phyloP scores from a whole-genome alignment of 2,113 vertebrate genomes.

The Chroicocephalus ridibundus region DNA sequence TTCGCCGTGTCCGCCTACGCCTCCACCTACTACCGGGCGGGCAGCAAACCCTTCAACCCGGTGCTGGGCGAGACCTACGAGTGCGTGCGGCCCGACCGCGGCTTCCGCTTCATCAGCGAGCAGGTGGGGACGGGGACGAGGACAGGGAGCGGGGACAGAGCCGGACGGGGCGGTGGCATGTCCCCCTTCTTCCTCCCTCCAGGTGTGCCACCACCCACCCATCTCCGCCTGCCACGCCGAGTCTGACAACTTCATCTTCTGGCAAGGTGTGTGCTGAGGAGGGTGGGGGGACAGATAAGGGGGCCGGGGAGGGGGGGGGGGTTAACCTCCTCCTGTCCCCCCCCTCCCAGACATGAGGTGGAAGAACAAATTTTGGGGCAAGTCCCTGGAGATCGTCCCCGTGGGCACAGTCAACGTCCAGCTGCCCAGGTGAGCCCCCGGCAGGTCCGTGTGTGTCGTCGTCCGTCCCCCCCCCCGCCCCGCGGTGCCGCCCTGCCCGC shows the following conservation, averaged over 20 bases:
- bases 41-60: slow-evolving; percentile 94
- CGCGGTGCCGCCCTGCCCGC: too few species aligned
- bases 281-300: too few species aligned
- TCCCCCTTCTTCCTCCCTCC: background rate
- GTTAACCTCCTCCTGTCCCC: background rate
- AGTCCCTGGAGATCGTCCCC: slow-evolving; percentile 90
- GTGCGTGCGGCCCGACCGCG: slow-evolving; percentile 83
- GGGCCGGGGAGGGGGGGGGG: too few species aligned
- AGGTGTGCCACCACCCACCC: background rate
- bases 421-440: slow-evolving; percentile 79
- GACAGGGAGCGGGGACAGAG: background rate
- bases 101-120: slow-evolving; percentile 88
- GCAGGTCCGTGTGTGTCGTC: too few species aligned
- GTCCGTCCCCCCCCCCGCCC: too few species aligned
- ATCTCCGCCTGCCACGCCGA: background rate
- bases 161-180: too few species aligned
- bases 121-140: slow-evolving; percentile 74
- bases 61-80: slow-evolving; percentile 94
- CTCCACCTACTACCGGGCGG: slow-evolving; percentile 86
- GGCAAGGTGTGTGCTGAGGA: background rate
- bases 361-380: slow-evolving; percentile 98
- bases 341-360: slow-evolving; percentile 85
- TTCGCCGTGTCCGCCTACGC: slow-evolving; percentile 93
- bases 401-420: slow-evolving; percentile 83
- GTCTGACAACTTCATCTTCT: background rate